These are phyloP conservation scores for Falcunculus frontatus DNA, from an alignment of 2,113 vertebrate species.

Conservation along the genomic window DNA sequence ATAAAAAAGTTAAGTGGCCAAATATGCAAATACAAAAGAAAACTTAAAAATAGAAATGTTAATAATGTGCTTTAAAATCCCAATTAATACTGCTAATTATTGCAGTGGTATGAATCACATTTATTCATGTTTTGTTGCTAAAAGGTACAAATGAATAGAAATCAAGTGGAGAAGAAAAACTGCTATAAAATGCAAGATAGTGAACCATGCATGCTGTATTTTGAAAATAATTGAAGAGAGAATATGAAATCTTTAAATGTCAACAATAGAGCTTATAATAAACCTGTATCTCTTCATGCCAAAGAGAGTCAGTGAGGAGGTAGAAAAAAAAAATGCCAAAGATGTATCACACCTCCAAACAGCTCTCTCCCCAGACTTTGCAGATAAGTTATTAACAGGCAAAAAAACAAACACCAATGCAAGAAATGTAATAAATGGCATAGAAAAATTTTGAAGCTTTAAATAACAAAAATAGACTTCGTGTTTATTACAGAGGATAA, in stretches of 20 bases:
- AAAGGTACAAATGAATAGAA: background rate
- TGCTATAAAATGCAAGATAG: background rate
- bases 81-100: background rate
- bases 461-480: background rate
- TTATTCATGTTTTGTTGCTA: background rate
- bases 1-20: background rate
- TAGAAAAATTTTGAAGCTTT: background rate
- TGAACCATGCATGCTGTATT: background rate
- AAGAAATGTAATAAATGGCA: background rate
- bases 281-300: background rate
- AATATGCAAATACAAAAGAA: background rate
- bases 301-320: background rate
- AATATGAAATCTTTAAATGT: background rate
- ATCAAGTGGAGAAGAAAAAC: background rate
- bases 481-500: background rate
- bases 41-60: background rate
- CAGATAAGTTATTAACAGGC: background rate
- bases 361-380: background rate
- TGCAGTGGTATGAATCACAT: background rate
- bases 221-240: background rate
- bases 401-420: background rate
- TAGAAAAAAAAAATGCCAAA: background rate
- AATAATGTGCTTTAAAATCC: background rate
- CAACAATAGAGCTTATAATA: background rate
- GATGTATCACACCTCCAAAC: background rate